Conservation (phyloP, 2,113 vertebrate genomes). For the Silurus glanis region DNA sequence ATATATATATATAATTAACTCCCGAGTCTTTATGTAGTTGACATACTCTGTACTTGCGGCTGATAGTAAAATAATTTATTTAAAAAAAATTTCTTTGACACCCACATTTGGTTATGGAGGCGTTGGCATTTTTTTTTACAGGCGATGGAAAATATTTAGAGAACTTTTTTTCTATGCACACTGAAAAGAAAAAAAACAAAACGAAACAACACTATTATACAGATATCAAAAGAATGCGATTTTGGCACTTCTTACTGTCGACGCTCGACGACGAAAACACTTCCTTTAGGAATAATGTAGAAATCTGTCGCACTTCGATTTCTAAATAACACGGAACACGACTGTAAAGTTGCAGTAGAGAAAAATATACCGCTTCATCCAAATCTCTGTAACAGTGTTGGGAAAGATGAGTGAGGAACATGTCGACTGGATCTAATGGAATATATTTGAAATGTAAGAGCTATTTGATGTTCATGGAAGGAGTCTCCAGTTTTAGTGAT, state of each 20-base stretch:
- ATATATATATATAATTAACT: conserved; percentile 30
- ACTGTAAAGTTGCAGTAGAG: background rate
- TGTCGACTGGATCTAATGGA: background rate
- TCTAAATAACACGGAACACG: background rate
- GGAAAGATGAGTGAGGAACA: background rate
- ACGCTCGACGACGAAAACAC: conserved; percentile 6
- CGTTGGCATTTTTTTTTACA: conserved; percentile 60
- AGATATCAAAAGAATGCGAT: conserved; percentile 40
- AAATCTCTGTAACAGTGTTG: background rate
- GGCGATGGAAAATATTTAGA: conserved; percentile 56
- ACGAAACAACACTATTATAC: conserved; percentile 2
- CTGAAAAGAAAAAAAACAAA: conserved; percentile 1
- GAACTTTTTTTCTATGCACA: conserved; percentile 53
- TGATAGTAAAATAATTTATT: conserved; percentile 64
- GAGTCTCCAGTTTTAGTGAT: background rate
- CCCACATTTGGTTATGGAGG: conserved; percentile 54
- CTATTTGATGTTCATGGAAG: background rate
- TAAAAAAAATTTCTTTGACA: conserved; percentile 34
- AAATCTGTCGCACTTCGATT: background rate
- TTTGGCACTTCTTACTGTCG: conserved; percentile 60
- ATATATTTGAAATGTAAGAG: background rate
- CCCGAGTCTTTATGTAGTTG: conserved; percentile 64
- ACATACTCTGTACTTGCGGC: conserved; percentile 79
- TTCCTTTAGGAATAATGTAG: too few relatives aligned
- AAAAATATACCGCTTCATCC: background rate